A percentile compares a stretch with the other conserved stretches of the same genome.
Conservation (phyloP, 1,140 invertebrate genomes). For the Pomacea maculata region DNA sequence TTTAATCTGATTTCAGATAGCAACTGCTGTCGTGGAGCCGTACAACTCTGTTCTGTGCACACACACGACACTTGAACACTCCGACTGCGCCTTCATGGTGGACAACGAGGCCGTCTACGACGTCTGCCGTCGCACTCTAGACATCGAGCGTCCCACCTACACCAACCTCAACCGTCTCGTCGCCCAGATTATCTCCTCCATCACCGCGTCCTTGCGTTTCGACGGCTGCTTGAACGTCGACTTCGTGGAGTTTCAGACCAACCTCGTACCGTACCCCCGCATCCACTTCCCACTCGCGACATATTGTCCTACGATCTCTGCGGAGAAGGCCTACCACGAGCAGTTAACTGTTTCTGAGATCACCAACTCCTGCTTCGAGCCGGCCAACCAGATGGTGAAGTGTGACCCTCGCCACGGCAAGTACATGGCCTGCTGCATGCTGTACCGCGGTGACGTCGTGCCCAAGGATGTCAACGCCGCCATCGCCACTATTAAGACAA, state of each 20-base stretch:
- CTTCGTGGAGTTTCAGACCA: conserved; percentile 76
- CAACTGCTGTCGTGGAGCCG: conserved; percentile 67
- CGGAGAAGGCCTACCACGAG: conserved; percentile 34
- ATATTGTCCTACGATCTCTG: conserved; percentile 53
- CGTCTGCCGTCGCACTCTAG: conserved; percentile 86
- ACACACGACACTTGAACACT: conserved; percentile 67
- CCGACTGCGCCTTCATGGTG: conserved; percentile 72
- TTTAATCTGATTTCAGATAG: conserved; percentile 30
- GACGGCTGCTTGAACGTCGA: conserved; percentile 77
- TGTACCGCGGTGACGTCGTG: too few species aligned
- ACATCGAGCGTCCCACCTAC: conserved; percentile 68
- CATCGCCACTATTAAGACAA: too few species aligned
- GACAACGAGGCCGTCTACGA: conserved; percentile 92
- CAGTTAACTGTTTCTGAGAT: conserved; percentile 70
- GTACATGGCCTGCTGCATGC: too few species aligned
- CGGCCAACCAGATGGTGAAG: too few species aligned
- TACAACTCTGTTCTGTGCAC: conserved; percentile 66
- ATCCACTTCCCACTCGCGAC: conserved; percentile 28
- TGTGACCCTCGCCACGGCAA: too few species aligned
- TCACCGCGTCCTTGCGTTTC: conserved; percentile 73
- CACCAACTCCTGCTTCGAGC: not conserved
- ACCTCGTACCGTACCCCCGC: conserved; percentile 65
- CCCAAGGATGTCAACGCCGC: too few species aligned
- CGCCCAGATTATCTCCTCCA: conserved; percentile 67
- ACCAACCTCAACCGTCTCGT: too few species aligned